Evolutionary conservation across 2,888 invertebrate genomes (phyloP), one percentile per base, ranked within the genome.

Genomic region (Eulithis testata): DNA sequence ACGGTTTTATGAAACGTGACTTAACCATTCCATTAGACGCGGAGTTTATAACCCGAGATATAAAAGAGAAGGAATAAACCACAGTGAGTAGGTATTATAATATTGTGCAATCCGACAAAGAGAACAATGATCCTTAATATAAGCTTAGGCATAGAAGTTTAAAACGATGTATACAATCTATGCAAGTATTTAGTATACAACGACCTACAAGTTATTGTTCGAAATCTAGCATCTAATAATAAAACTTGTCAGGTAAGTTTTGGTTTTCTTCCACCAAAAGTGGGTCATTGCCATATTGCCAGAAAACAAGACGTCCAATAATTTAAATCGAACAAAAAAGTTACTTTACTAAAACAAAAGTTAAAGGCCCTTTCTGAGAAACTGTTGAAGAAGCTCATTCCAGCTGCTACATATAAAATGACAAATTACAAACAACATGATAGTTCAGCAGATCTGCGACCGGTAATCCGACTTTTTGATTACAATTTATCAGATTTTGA

Each of bases 261-360:
- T 36, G 37, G 43, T 52, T 57, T 60, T 44, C 55, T 51, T 60
- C 37, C 53, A 53, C 5, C 11, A 47, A 59, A 66, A 60, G 49
- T 63, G 31, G 63, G 60, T 63, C 66, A 66, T 60, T 66, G 63
- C 43, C 66, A 56, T 21, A 51, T n/a, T 53, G 57, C 53, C 57
- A 45, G 21, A 54, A 49, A 50, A 56, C 21, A 21, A 50, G 57
- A 54, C 53, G 57, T 14, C 12, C 5, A 47, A 14, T 47, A 7
- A 14, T 47, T 14, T 14, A 7, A 7, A 6, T 4, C 12, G 14
- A n/a, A 7, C 14, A 6, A 45, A 47, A 47, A 12, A 5, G 47
- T 8, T 47, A n/a, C 11, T 5, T 8, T 40, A 40, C 40, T 6
- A 3, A 40, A 40, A 40, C 6, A 37, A 2, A 37, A 37, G 6